Evolutionary conservation across 2,797 vertebrate genomes (phyloP).

Genomic region (Smutsia temminckii): DNA sequence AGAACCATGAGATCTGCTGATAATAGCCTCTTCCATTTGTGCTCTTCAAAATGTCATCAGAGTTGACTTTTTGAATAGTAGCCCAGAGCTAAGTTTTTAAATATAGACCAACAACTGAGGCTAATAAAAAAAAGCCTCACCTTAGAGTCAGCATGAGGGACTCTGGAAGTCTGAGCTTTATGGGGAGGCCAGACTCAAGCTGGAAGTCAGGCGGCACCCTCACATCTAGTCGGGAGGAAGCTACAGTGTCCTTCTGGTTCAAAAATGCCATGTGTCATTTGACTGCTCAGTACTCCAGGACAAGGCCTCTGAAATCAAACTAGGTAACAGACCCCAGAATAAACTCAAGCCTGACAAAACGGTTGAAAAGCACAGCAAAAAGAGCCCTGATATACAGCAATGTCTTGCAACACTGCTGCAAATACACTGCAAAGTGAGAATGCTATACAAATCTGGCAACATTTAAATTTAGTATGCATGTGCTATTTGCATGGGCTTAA

Average conservation of each 20-base stretch:
- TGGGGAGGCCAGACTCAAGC: background rate
- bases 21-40: background rate
- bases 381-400: background rate
- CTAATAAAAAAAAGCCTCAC: background rate
- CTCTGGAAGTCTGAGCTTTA: background rate
- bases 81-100: background rate
- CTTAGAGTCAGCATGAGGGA: background rate
- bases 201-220: background rate
- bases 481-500: background rate
- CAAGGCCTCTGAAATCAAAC: constrained; percentile 11
- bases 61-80: background rate
- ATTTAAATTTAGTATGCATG: constrained; percentile 50
- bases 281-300: background rate
- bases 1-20: background rate
- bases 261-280: background rate
- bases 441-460: background rate
- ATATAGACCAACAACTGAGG: background rate
- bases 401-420: background rate
- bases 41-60: background rate
- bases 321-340: background rate
- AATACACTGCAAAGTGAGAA: background rate
- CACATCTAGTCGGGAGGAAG: background rate
- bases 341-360: constrained; percentile 18
- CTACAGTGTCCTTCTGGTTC: background rate
- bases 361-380: background rate